Conservation (phyloP, 2,113 vertebrate species). For the Talpa occidentalis region DNA sequence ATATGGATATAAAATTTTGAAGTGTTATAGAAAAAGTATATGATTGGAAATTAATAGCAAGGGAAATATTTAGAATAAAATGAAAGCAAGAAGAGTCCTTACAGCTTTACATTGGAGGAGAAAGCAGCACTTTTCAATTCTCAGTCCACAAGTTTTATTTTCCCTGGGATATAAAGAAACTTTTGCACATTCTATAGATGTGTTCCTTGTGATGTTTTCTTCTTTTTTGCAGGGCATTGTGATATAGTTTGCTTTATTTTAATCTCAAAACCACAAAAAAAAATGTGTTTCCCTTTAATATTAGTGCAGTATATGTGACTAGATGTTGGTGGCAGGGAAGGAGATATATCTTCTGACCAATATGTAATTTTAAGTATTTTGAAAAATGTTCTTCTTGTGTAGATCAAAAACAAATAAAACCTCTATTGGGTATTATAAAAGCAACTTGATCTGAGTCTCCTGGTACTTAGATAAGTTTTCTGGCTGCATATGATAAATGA, state of each 20-base stretch:
- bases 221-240: not conserved
- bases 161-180: not conserved
- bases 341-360: not conserved
- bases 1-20: not conserved
- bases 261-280: not conserved
- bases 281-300: not conserved
- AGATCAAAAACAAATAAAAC: not conserved
- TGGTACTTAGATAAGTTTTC: not conserved
- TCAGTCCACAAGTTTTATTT: not conserved
- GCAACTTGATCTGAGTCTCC: not conserved
- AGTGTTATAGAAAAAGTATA: not conserved
- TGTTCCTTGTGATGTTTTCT: not conserved
- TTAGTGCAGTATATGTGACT: not conserved
- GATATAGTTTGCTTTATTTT: not conserved
- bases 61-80: not conserved
- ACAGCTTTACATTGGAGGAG: rapidly evolving
- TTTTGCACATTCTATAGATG: not conserved
- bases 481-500: not conserved
- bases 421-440: not conserved
- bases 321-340: not conserved
- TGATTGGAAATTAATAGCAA: not conserved
- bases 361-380: not conserved
- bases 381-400: not conserved
- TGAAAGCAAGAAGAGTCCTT: not conserved
- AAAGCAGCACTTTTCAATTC: not conserved